Evolutionary conservation across 2,113 vertebrate genomes (phyloP).

Genomic region (Suricata suricatta): DNA sequence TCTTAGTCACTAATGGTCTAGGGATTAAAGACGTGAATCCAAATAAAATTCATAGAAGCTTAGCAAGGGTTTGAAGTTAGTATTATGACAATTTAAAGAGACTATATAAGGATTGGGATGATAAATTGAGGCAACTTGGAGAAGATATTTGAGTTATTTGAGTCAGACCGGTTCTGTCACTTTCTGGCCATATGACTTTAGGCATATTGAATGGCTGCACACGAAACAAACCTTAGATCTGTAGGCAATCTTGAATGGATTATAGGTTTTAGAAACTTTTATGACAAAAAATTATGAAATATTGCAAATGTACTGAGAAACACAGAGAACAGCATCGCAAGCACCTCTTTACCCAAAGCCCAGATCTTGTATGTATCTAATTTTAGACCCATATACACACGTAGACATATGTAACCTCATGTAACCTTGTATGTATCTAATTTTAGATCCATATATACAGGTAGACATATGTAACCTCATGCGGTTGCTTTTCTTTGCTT

Average conservation of each 20-base stretch:
- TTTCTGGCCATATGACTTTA: neutral
- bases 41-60: neutral
- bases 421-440: neutral
- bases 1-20: neutral
- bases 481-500: neutral
- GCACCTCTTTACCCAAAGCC: neutral
- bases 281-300: constrained; percentile 12
- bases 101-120: neutral
- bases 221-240: constrained; percentile 2
- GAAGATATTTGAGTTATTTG: neutral
- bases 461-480: neutral
- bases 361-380: neutral
- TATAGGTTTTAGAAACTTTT: neutral
- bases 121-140: neutral
- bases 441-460: neutral
- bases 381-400: neutral
- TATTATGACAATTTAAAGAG: neutral
- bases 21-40: neutral
- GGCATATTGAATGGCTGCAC: neutral
- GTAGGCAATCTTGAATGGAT: neutral
- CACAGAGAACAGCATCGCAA: neutral
- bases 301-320: neutral
- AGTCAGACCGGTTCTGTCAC: neutral
- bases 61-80: neutral
- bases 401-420: too few species aligned